Base-by-base conservation (phyloP, 2,888 invertebrate genomes). In the Erebia epiphron region DNA sequence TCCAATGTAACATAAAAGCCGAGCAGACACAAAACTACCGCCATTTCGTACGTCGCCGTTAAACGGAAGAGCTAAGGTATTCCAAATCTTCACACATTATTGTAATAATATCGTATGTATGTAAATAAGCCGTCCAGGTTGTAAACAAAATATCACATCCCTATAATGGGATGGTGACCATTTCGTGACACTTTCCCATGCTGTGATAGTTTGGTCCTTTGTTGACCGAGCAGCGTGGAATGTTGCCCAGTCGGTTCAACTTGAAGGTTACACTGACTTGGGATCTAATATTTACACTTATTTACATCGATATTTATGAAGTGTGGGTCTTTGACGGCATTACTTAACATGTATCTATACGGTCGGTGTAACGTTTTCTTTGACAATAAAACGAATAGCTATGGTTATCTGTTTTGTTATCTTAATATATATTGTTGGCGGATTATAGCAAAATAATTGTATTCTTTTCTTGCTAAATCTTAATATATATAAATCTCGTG, bases 81-180 rank as follows among this genome's bases (percentile, higher is more conserved):
- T 54, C 10, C 18, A 18, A 54, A 18, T 54, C 2, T 26, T 57
- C 56, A 21, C 56, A 54, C 56, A 21, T 65, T 64, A 64, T 41
- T 18, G 56, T 65, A 18, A 54, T 43, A 56, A 43, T 43, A 43
- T 43, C 16, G 13, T 46, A 46, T 18, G 18, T 67, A 21, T 58
- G 50, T 64, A 50, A 64, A 68, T 41, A 74, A 43, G 60, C 57
- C 56, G 56, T 63, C 64, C 60, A 68, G 63, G 60, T 71, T 68
- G 68, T 68, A 66, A 73, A 72, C 75, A 73, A 77, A 78, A 78
- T 78, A 76, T 79, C 77, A 80, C 78, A 77, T 78, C 75, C 75
- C 76, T 76, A 75, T 77, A 77, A 77, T 78, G 77, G 80, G 78
- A 77, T 78, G 78, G 80, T 80, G 78, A 81, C 80, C 80, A 81